phyloP scores from a whole-genome alignment of 2,113 vertebrate species.

The Oenanthe melanoleuca region DNA sequence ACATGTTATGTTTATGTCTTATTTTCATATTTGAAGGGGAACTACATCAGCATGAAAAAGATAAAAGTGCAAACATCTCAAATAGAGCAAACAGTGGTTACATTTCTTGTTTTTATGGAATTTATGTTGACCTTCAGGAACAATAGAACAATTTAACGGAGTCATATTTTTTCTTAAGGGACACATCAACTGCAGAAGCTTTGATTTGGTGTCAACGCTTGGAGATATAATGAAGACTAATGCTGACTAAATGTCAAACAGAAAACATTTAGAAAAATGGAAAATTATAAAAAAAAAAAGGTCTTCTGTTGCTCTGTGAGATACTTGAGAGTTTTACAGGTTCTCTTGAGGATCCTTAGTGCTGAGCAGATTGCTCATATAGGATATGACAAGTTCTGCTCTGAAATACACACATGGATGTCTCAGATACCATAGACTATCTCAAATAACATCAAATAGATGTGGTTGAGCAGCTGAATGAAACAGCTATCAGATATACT shows the following conservation, averaged over 20 bases:
- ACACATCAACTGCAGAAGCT: neutral
- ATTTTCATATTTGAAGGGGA: slow-evolving; percentile 3
- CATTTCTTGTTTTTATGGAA: neutral
- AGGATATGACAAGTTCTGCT: neutral
- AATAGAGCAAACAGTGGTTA: slow-evolving; percentile 17
- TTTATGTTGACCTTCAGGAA: neutral
- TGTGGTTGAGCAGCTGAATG: neutral
- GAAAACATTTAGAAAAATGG: neutral
- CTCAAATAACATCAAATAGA: neutral
- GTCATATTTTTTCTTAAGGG: slow-evolving; percentile 7
- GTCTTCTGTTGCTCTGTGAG: neutral
- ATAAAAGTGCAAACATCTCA: neutral
- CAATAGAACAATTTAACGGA: neutral
- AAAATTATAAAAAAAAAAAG: neutral
- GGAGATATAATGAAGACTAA: slow-evolving; percentile 7
- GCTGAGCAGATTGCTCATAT: neutral
- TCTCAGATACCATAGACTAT: neutral
- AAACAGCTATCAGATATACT: neutral
- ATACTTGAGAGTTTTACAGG: neutral
- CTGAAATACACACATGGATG: neutral
- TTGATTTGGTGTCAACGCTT: neutral
- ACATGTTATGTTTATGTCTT: neutral
- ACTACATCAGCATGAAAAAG: neutral
- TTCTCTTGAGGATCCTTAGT: neutral
- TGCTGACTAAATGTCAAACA: neutral